Evolutionary conservation across 2,888 invertebrate genomes (phyloP).

Genomic region (Platycheirus albimanus): DNA sequence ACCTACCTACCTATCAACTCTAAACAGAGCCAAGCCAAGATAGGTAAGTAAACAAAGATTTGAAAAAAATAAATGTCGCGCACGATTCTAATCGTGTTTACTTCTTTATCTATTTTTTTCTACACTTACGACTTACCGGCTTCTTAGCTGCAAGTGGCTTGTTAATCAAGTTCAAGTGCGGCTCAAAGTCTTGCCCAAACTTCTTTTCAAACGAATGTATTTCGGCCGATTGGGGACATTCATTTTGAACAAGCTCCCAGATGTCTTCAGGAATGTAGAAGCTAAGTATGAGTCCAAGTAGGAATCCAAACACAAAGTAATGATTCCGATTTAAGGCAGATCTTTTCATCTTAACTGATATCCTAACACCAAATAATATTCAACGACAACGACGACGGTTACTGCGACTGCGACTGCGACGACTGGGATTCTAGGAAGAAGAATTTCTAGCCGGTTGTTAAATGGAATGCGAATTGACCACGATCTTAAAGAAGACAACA

Average conservation of each 20-base stretch:
- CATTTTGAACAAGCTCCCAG: conserved; percentile 82
- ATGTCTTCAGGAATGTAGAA: conserved; percentile 81
- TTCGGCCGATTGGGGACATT: conserved; percentile 81
- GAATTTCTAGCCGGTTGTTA: conserved; percentile 41
- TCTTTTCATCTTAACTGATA: conserved; percentile 78
- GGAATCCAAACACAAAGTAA: conserved; percentile 81
- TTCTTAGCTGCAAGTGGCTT: conserved; percentile 83
- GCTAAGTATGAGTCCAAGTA: conserved; percentile 81
- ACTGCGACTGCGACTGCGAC: too few species aligned
- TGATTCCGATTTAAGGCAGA: conserved; percentile 81
- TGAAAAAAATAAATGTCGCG: not conserved
- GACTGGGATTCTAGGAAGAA: conserved; percentile 1
- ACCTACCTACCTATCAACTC: too few species aligned
- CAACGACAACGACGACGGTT: conserved; percentile 1
- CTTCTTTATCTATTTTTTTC: not conserved
- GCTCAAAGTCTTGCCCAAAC: conserved; percentile 82
- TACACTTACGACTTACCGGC: conserved; percentile 81
- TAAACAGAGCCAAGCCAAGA: too few species aligned
- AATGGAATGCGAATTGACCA: conserved; percentile 17
- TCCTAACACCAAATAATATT: not conserved
- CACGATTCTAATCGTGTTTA: not conserved
- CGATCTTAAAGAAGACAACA: conserved; percentile 44
- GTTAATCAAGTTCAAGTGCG: conserved; percentile 82
- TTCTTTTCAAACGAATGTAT: conserved; percentile 81
- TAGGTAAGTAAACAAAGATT: conserved; percentile 32